These are phyloP conservation scores for Mythimna pallens DNA, from an alignment of 2,888 invertebrate species.

Conservation along the genomic window DNA sequence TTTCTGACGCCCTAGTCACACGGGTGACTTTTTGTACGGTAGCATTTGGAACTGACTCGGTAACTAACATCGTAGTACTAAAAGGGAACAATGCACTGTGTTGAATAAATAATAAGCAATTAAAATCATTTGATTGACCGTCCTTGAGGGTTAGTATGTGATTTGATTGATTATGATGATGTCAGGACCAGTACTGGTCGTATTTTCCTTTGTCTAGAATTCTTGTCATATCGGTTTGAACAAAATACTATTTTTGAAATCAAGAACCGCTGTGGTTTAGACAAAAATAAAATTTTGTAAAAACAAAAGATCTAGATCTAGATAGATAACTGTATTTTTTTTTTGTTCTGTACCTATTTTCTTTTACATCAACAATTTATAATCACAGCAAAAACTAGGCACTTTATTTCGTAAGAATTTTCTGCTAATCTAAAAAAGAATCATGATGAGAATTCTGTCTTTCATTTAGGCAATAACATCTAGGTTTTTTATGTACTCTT, in stretches of 20 bases:
- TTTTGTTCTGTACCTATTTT: conserved; percentile 5
- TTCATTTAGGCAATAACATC: neutral
- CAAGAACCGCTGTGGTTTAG: no score
- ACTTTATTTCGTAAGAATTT: neutral
- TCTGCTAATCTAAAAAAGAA: neutral
- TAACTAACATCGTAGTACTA: conserved; percentile 34
- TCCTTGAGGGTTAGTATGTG: conserved; percentile 33
- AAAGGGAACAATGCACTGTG: conserved; percentile 48
- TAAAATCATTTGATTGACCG: conserved; percentile 31
- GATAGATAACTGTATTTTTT: no score
- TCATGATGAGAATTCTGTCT: neutral
- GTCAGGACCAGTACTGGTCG: neutral
- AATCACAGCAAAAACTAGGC: neutral
- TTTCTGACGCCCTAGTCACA: conserved; percentile 44
- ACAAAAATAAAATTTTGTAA: conserved; percentile 9
- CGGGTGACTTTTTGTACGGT: conserved; percentile 48
- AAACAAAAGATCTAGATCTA: conserved; percentile 12
- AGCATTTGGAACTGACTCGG: conserved; percentile 13
- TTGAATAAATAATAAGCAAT: conserved; percentile 36
- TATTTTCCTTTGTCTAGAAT: neutral
- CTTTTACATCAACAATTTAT: neutral
- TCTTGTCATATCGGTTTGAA: neutral
- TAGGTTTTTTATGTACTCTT: conserved; percentile 1
- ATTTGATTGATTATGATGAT: conserved; percentile 25
- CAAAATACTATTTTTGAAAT: neutral